phyloP scores from a whole-genome alignment of 2,797 vertebrate genomes.

The Tapirus indicus region DNA sequence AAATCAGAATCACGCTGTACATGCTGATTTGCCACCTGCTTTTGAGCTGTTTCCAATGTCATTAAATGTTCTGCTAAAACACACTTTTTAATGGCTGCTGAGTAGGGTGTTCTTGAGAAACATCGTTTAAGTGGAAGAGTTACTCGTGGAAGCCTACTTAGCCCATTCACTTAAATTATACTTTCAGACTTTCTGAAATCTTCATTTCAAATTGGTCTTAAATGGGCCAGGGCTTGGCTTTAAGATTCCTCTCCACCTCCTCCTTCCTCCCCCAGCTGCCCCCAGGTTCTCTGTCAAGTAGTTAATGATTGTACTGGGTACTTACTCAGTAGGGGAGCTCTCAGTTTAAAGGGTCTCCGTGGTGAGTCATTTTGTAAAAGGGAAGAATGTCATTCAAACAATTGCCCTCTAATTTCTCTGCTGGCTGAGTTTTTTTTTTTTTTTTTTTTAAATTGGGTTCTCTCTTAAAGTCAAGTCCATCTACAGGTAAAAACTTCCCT shows the following conservation, averaged over 20 bases:
- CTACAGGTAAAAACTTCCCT: neutral
- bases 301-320: slow-evolving; percentile 73
- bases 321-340: slow-evolving; percentile 64
- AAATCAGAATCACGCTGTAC: slow-evolving; percentile 60
- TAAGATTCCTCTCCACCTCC: slow-evolving; percentile 41
- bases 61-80: slow-evolving; percentile 65
- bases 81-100: slow-evolving; percentile 37
- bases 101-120: neutral
- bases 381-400: slow-evolving; percentile 74
- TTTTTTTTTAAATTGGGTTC: slow-evolving; percentile 26
- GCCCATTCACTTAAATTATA: slow-evolving; percentile 77
- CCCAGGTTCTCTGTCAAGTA: slow-evolving; percentile 71
- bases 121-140: slow-evolving; percentile 53
- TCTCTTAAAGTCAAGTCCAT: slow-evolving; percentile 52
- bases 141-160: slow-evolving; percentile 59
- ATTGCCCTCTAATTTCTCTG: slow-evolving; percentile 68
- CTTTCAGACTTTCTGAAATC: slow-evolving; percentile 77
- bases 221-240: slow-evolving; percentile 56
- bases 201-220: slow-evolving; percentile 79
- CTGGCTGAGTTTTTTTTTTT: neutral
- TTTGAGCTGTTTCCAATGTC: slow-evolving; percentile 67
- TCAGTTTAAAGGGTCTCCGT: slow-evolving; percentile 62
- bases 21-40: slow-evolving; percentile 69
- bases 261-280: slow-evolving; percentile 1
- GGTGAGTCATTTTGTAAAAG: slow-evolving; percentile 79